Evolutionary conservation across 1,140 invertebrate genomes (phyloP), one percentile per base, ranked within the genome.

Genomic region (Planococcus citri): DNA sequence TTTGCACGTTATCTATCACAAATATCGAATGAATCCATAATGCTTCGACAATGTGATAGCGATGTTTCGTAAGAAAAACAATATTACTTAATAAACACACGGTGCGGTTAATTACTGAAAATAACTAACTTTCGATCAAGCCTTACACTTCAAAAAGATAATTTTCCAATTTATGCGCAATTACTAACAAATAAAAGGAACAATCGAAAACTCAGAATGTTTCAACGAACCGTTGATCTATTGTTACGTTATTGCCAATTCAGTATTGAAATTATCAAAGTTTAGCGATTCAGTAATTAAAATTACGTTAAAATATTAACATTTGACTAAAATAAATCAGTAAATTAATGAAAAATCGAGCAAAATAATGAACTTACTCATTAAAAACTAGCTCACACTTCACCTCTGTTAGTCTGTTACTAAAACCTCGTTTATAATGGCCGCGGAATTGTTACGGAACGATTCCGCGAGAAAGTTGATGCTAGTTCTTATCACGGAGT

Each of bases 381-480:
- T 51, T 33, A 51, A 51, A 51, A 51, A 51, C 41, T 4, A 51
- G 41, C 41, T 51, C 41, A 51, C 41, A 51, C 41, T 51, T 51
- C 41, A 51, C 41, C 41, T 51, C 41, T 51, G 41, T 51, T 51
- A 51, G 6, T 51, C 41, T 51, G 41, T 51, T 51, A 51, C 41
- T 51, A 6, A 51, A 51, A 51, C 41, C 41, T n/a, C n/a, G n/a
- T n/a, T n/a, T n/a, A n/a, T n/a, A n/a, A n/a, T n/a, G n/a, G n/a
- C n/a, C n/a, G n/a, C n/a, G n/a, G n/a, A n/a, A n/a, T n/a, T n/a
- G n/a, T n/a, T n/a, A n/a, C n/a, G n/a, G n/a, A n/a, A n/a, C n/a
- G n/a, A n/a, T n/a, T n/a, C n/a, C n/a, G n/a, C n/a, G n/a, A n/a
- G n/a, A n/a, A n/a, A n/a, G n/a, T n/a, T n/a, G n/a, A n/a, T n/a